Conservation (phyloP, 2,888 invertebrate species). For the Diplazon laetatorius region DNA sequence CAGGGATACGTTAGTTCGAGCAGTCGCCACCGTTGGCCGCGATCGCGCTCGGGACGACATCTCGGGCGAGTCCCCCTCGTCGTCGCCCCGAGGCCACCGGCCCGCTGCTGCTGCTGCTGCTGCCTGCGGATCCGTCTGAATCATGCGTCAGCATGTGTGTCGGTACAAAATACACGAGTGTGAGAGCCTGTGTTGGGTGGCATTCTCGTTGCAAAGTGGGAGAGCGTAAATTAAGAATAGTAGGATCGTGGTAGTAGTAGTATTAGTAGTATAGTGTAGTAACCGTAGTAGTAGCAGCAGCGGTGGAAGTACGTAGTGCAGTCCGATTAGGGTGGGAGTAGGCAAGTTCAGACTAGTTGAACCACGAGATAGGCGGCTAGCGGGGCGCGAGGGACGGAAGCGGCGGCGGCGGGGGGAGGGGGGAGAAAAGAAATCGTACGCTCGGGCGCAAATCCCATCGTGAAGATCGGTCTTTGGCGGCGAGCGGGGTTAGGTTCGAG, state of each 20-base stretch:
- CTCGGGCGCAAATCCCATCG: constrained; percentile 56
- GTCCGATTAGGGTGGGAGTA: constrained; percentile 12
- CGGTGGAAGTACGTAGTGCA: background rate
- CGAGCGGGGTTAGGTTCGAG: constrained; percentile 35
- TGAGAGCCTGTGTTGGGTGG: constrained; percentile 24
- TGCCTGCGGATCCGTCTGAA: too few species aligned
- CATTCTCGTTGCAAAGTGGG: constrained; percentile 50
- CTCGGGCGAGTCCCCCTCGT: constrained; percentile 47
- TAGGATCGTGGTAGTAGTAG: constrained; percentile 23
- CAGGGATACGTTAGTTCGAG: constrained; percentile 53
- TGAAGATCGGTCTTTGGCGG: constrained; percentile 54
- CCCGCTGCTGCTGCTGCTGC: constrained; percentile 57
- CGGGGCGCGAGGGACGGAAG: constrained; percentile 44
- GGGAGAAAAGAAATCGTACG: constrained; percentile 57
- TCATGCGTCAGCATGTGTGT: constrained; percentile 42
- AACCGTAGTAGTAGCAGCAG: constrained; percentile 3
- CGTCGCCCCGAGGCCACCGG: constrained; percentile 50
- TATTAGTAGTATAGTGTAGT: background rate
- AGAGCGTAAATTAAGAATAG: constrained; percentile 20
- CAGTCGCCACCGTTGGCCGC: constrained; percentile 42
- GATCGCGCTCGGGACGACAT: constrained; percentile 31
- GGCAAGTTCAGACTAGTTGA: constrained; percentile 22
- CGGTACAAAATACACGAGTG: too few species aligned
- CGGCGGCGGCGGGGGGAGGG: constrained; percentile 50
- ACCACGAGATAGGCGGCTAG: constrained; percentile 52